These are phyloP conservation scores for Puma concolor DNA, from an alignment of 2,113 vertebrate species.

Conservation along the genomic window DNA sequence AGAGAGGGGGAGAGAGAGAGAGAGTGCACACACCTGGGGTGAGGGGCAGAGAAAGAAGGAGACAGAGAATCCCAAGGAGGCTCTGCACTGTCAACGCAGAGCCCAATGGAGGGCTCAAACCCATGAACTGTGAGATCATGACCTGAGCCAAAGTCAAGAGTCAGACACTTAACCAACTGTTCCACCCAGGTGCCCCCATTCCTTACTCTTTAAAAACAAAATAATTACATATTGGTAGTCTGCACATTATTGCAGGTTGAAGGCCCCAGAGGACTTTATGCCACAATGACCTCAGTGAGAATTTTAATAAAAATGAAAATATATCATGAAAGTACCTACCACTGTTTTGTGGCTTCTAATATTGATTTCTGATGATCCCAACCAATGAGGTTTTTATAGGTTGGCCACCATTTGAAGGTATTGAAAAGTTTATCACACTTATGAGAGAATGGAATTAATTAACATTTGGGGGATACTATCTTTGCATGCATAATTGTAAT, in stretches of 20 bases:
- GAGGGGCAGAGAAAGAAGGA: no score
- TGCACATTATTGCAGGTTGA: slow-evolving; percentile 41
- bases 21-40: no score
- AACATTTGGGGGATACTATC: background rate
- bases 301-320: slow-evolving; percentile 57
- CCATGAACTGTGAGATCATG: no score
- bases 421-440: background rate
- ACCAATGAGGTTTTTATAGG: background rate
- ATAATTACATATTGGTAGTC: slow-evolving; percentile 36
- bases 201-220: slow-evolving; percentile 39
- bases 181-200: background rate
- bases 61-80: no score
- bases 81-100: no score
- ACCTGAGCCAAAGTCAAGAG: no score
- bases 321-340: background rate
- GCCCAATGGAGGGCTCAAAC: no score
- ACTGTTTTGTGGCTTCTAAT: background rate
- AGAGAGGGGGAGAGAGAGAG: no score
- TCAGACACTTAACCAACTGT: no score
- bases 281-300: background rate
- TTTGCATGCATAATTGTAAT: slow-evolving; percentile 26
- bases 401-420: background rate
- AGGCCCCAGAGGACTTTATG: background rate
- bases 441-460: background rate
- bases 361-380: background rate